These are phyloP conservation scores for Lophius americanus DNA, from an alignment of 2,797 vertebrate genomes.

Conservation along the genomic window DNA sequence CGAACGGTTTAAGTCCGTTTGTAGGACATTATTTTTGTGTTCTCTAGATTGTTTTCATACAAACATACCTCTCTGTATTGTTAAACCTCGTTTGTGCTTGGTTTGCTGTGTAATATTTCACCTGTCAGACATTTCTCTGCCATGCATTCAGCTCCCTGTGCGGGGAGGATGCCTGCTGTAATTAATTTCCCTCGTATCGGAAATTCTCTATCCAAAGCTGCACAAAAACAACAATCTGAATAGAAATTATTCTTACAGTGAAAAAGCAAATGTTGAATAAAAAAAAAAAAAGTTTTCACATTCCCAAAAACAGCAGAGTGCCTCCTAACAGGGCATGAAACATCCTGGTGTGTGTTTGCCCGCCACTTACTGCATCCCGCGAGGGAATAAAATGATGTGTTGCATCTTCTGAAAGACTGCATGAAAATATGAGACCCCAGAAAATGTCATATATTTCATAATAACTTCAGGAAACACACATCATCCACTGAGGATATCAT, in stretches of 20 bases:
- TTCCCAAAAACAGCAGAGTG: slow-evolving; percentile 13
- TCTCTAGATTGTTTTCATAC: slow-evolving; percentile 1
- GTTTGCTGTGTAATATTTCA: slow-evolving; percentile 1
- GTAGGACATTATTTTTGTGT: background rate
- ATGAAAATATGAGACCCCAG: slow-evolving; percentile 2
- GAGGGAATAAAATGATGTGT: slow-evolving; percentile 27
- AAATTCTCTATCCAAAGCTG: slow-evolving; percentile 20
- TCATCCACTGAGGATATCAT: background rate
- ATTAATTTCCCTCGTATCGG: slow-evolving; percentile 37
- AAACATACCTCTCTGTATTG: background rate
- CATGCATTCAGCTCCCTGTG: slow-evolving; percentile 23
- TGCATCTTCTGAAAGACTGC: slow-evolving; percentile 1
- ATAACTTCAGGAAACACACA: background rate
- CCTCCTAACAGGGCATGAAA: slow-evolving; percentile 13
- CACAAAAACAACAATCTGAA: slow-evolving; percentile 34
- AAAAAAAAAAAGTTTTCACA: slow-evolving; percentile 1
- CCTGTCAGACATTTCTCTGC: slow-evolving; percentile 20
- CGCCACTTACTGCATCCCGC: slow-evolving; percentile 17
- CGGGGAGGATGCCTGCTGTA: slow-evolving; percentile 19
- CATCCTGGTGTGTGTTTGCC: slow-evolving; percentile 8
- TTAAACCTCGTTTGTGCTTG: slow-evolving; percentile 1
- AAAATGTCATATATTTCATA: background rate
- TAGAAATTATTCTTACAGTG: slow-evolving; percentile 17
- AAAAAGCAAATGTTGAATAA: slow-evolving; percentile 5
- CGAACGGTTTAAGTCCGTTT: background rate